phyloP scores from a whole-genome alignment of 1,140 invertebrate genomes.

The Aphis gossypii region DNA sequence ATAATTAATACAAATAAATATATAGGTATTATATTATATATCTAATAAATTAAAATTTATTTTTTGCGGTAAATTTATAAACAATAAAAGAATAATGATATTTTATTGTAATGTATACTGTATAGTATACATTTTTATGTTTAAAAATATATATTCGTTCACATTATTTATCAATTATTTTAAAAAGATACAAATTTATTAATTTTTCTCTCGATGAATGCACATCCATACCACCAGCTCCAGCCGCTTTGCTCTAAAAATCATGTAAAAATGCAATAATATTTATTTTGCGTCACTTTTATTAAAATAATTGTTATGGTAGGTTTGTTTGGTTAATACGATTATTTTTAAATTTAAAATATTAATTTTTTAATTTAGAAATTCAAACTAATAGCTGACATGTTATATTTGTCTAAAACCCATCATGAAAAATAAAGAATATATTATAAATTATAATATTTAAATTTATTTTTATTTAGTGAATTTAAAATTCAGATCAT shows the following conservation, averaged over 20 bases:
- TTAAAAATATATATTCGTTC: background rate
- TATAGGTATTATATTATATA: too few relatives aligned
- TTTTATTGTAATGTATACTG: too few relatives aligned
- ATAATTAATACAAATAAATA: too few relatives aligned
- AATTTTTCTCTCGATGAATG: background rate
- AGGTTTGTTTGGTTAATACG: background rate
- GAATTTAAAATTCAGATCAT: background rate
- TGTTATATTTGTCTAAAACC: background rate
- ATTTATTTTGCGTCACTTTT: conserved; percentile 1
- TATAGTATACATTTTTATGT: too few relatives aligned
- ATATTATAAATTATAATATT: too few relatives aligned
- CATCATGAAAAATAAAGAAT: background rate
- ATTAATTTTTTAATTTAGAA: conserved; percentile 4
- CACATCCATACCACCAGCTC: background rate
- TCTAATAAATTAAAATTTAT: too few relatives aligned
- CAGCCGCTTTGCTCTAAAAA: conserved; percentile 27
- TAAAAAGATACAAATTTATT: background rate
- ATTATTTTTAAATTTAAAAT: background rate
- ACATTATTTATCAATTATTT: background rate
- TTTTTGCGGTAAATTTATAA: too few relatives aligned
- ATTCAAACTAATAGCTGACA: background rate
- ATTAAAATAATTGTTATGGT: background rate
- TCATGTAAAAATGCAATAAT: background rate
- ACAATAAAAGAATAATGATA: too few relatives aligned
- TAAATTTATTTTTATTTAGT: too few relatives aligned